phyloP scores from a whole-genome alignment of 2,888 invertebrate species.

The Drepana falcataria region DNA sequence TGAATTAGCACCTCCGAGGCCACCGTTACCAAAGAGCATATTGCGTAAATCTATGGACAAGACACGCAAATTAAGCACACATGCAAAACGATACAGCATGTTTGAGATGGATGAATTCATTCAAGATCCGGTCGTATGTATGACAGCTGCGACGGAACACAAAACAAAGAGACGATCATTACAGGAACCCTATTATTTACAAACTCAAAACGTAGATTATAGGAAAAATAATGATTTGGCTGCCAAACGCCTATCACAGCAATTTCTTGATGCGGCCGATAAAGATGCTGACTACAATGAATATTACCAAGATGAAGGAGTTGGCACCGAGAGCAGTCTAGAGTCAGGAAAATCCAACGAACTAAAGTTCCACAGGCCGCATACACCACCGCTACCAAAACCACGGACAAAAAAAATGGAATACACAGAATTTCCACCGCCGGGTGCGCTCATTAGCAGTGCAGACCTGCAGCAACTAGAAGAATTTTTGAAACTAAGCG shows the following conservation, averaged over 20 bases:
- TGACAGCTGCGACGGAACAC: conserved; percentile 66
- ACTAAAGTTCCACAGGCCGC: conserved; percentile 68
- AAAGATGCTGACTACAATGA: conserved; percentile 76
- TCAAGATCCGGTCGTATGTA: conserved; percentile 67
- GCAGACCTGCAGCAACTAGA: conserved; percentile 84
- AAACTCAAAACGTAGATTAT: conserved; percentile 70
- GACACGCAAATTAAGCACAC: conserved; percentile 69
- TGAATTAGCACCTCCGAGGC: conserved; percentile 82
- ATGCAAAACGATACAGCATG: conserved; percentile 87
- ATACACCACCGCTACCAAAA: conserved; percentile 75
- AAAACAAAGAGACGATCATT: conserved; percentile 85
- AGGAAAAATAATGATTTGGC: conserved; percentile 75
- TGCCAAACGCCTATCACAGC: conserved; percentile 72
- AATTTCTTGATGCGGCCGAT: conserved; percentile 73
- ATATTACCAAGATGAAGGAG: conserved; percentile 81
- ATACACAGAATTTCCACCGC: conserved; percentile 71
- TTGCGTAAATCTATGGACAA: conserved; percentile 81
- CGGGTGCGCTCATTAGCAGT: conserved; percentile 75
- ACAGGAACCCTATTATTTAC: conserved; percentile 84
- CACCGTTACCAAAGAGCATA: conserved; percentile 85
- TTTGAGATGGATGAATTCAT: conserved; percentile 83
- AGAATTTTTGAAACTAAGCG: conserved; percentile 84
- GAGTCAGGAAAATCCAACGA: conserved; percentile 79
- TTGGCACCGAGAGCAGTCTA: conserved; percentile 78
- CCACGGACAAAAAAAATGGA: conserved; percentile 69